These are phyloP conservation scores for Adelosebastes latens DNA, from an alignment of 2,797 vertebrate species.

Conservation along the genomic window DNA sequence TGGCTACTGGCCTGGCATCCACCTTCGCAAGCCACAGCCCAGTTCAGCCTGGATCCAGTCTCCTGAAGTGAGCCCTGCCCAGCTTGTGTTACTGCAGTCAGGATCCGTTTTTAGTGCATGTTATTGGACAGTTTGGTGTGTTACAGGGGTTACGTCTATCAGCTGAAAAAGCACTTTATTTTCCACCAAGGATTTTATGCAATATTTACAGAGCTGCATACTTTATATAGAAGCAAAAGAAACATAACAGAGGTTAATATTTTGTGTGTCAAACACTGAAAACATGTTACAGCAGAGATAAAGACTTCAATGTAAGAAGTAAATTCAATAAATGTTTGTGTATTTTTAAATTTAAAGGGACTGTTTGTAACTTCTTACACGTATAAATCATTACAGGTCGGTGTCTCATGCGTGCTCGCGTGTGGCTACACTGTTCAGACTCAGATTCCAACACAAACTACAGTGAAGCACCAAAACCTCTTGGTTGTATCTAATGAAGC, in stretches of 20 bases:
- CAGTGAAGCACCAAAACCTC: no score
- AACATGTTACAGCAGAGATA: neutral
- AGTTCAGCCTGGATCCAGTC: conserved; percentile 47
- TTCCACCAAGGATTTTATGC: neutral
- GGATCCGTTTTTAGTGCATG: neutral
- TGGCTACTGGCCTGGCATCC: conserved; percentile 59
- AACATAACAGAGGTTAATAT: neutral
- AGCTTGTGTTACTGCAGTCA: conserved; percentile 28
- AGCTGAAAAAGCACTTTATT: conserved; percentile 5
- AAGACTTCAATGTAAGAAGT: neutral
- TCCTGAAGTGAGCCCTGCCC: conserved; percentile 12
- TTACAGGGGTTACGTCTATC: neutral
- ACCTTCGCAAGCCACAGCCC: conserved; percentile 57
- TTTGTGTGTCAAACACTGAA: neutral
- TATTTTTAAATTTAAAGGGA: neutral
- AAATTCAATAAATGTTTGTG: neutral
- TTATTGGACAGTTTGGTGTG: neutral
- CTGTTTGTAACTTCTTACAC: no score
- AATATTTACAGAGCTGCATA: neutral
- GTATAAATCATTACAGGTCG: no score
- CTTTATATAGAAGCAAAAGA: neutral
- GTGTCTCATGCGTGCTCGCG: no score
- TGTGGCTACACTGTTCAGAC: no score
- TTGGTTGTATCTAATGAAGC: no score
- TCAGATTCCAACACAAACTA: no score